Percentiles rank a stretch among this genome's conserved stretches.
These are phyloP conservation scores for Drosophila seclusa DNA, from an alignment of 2,888 invertebrate species.

Conservation along the genomic window DNA sequence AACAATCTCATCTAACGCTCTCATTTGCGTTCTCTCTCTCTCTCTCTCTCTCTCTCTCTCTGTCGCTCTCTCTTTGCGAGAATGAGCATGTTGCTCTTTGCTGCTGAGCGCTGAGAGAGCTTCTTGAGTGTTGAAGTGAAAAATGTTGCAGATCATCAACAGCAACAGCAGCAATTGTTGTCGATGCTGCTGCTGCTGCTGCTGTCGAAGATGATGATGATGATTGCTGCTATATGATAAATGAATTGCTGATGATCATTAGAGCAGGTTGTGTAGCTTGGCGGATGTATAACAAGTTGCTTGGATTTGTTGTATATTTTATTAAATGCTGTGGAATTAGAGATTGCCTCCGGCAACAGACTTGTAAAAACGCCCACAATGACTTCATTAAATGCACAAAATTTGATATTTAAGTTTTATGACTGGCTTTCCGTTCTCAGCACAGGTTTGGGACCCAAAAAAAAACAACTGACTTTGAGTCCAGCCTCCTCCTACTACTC, in stretches of 20 bases:
- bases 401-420: slow-evolving; percentile 77
- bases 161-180: slow-evolving; percentile 36
- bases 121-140: slow-evolving; percentile 59
- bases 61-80: slow-evolving; percentile 15
- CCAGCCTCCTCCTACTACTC: slow-evolving; percentile 14
- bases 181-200: slow-evolving; percentile 5
- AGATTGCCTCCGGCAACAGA: slow-evolving; percentile 30
- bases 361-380: slow-evolving; percentile 66
- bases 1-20: slow-evolving; percentile 30
- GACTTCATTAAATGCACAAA: slow-evolving; percentile 74
- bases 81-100: slow-evolving; percentile 51
- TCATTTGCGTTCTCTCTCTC: slow-evolving; percentile 13
- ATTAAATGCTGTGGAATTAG: slow-evolving; percentile 33
- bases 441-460: background rate
- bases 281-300: slow-evolving; percentile 74
- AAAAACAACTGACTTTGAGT: slow-evolving; percentile 13
- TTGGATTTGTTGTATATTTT: slow-evolving; percentile 27
- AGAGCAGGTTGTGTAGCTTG: slow-evolving; percentile 38
- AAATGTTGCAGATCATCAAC: slow-evolving; percentile 73
- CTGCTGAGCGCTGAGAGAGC: slow-evolving; percentile 46
- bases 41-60: slow-evolving; percentile 6
- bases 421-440: slow-evolving; percentile 44
- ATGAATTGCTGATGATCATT: slow-evolving; percentile 49
- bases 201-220: slow-evolving; percentile 27
- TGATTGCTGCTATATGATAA: slow-evolving; percentile 36